phyloP scores from a whole-genome alignment of 2,797 vertebrate species.

The Jordanella pulchra region DNA sequence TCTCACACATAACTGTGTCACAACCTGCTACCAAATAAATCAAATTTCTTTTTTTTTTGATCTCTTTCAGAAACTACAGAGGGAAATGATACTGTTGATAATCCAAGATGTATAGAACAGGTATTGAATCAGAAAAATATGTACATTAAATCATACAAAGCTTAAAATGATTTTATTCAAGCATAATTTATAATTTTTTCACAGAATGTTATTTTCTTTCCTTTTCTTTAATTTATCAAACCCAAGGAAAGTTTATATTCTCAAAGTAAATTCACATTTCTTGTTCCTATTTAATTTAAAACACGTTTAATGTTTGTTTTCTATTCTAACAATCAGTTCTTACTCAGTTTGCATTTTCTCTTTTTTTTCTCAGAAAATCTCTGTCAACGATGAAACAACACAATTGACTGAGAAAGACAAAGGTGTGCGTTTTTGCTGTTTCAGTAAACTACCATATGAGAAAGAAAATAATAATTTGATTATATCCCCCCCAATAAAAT shows the following conservation, averaged over 20 bases:
- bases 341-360: not conserved
- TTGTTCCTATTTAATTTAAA: not conserved
- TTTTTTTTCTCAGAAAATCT: conserved; percentile 3
- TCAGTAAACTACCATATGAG: not conserved
- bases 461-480: not conserved
- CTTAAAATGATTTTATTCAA: not conserved
- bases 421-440: conserved; percentile 45
- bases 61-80: conserved; percentile 6
- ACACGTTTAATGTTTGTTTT: not conserved
- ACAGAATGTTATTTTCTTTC: not conserved
- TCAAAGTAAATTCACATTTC: not conserved
- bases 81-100: conserved; percentile 17
- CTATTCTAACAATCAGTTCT: not conserved
- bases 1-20: not conserved
- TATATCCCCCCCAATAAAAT: not conserved
- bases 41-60: not conserved
- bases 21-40: not conserved
- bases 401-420: conserved; percentile 36
- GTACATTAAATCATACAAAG: not conserved
- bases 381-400: not conserved
- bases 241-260: not conserved
- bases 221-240: not conserved
- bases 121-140: conserved; percentile 23
- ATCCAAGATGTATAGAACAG: not conserved
- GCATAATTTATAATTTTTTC: not conserved